Percentiles rank a stretch among this genome's conserved stretches.
Evolutionary conservation across 2,797 vertebrate genomes (phyloP).

Genomic region (Chelon labrosus): DNA sequence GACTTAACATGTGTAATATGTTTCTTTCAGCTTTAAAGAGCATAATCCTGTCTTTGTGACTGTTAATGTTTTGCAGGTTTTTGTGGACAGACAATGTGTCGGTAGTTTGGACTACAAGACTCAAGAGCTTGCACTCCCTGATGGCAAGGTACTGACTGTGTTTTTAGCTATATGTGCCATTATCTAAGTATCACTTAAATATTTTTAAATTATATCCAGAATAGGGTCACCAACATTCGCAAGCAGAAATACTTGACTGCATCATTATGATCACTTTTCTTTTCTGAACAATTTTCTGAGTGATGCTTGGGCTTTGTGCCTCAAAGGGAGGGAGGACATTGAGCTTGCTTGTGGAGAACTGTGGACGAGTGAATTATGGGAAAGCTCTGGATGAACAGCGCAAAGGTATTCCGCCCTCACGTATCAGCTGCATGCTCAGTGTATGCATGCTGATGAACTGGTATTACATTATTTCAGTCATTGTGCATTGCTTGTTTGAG

Average conservation of each 20-base stretch:
- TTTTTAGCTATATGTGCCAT: not conserved
- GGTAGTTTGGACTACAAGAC: constrained; percentile 90
- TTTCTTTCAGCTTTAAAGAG: not conserved
- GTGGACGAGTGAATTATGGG: constrained; percentile 94
- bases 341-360: constrained; percentile 92
- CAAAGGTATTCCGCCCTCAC: constrained; percentile 86
- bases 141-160: constrained; percentile 83
- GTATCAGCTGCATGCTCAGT: not conserved
- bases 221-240: too few relatives aligned
- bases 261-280: not conserved
- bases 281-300: not conserved
- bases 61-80: constrained; percentile 85
- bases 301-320: constrained; percentile 5
- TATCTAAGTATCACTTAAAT: not conserved
- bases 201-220: too few relatives aligned
- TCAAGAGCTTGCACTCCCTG: constrained; percentile 83
- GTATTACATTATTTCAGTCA: not conserved
- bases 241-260: not conserved
- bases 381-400: constrained; percentile 88
- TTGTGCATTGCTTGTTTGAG: not conserved
- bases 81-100: constrained; percentile 86
- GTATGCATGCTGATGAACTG: not conserved
- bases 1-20: not conserved
- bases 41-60: not conserved
- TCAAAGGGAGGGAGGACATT: constrained; percentile 86